Base-by-base conservation (phyloP, 2,113 vertebrate genomes). In the Spea bombifrons region DNA sequence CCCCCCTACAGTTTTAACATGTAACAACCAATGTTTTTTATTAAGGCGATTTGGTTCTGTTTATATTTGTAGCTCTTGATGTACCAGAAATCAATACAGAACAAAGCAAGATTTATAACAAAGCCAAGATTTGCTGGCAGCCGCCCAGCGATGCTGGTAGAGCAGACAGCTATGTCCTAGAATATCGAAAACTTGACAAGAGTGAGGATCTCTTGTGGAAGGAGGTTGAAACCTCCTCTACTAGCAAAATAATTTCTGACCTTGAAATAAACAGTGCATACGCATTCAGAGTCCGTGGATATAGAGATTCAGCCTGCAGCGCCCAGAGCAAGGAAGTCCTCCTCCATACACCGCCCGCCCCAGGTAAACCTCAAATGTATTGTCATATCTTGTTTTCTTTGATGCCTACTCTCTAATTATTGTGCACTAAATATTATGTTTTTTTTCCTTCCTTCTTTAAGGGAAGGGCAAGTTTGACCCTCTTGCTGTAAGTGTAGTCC, bases 1-100 rank as follows among this genome's bases (percentile, higher is more conserved):
- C 5, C 59, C 13, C 1, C 13, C 9, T 66, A 43, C 64, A 3
- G 30, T 30, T 30, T 30, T 30, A 30, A 30, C 30, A 30, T 30
- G 30, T 30, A 30, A 30, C 30, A 2, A 30, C 30, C 52, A 53
- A 7, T 53, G 7, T 3, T 53, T 3, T 53, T 30, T 30, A 30
- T 30, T 30, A 30, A 30, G 30, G 30, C 30, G 30, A 30, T 30
- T 30, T 30, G 30, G 30, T 67, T 16, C 17, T 13, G 50, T 46
- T 48, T 52, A 73, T 81, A n/a, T 87, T 5, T 81, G 13, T 82
- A 99, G 96, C 95, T 83, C 84, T 95, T 12, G 93, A 95, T 84
- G 89, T 93, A 73, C 97, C 97, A 48, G 90, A 98, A 84, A 97
- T 99, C 74, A 96, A 93, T 59, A 89, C 94, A 79, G 92, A 94